Evolutionary conservation across 1,140 invertebrate genomes (phyloP), one percentile per base, ranked within the genome.

Genomic region (Drosophila bipectinata): DNA sequence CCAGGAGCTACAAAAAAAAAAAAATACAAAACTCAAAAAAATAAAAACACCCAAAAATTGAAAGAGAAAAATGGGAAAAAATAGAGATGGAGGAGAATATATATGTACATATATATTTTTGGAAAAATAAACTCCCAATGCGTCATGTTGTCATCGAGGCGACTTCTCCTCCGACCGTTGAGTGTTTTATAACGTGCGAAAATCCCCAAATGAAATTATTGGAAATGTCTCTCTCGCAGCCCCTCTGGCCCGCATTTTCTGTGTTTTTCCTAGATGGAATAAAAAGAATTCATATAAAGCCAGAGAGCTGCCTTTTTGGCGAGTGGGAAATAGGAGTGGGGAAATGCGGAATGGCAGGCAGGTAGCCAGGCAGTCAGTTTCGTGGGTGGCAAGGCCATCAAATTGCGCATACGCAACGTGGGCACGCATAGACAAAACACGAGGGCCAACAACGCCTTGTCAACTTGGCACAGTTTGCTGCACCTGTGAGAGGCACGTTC

Each of bases 161-260:
- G 47, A 45, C 57, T 48, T 57, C 74, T 57, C 32, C 64, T 63
- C 34, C 64, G 81, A 66, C 67, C 64, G 82, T 44, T 67, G 78
- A 85, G 82, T 88, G 83, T 82, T 87, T 87, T 82, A 87, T 87
- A 87, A 87, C 71, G 74, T 82, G 83, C 62, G 79, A 82, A 78
- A 79, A 72, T 76, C 59, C 47, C 24, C 66, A 61, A 84, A 87
- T 82, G 78, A 75, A 88, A 87, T 82, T 87, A 87, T 82, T 79
- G 63, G 64, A 71, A 71, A 63, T 76, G 51, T 67, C 45, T 34
- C 56, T 39, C n/a, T 28, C 26, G 6, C 39, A 6, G 3, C 39
- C 39, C 39, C 41, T 18, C n/a, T 7, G 12, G 15, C 44, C 49
- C 18, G 18, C 32, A 34, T 48, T 32, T 30, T 52, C 37, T 18